Base-by-base conservation (phyloP, 2,113 vertebrate genomes). In the Passer montanus region DNA sequence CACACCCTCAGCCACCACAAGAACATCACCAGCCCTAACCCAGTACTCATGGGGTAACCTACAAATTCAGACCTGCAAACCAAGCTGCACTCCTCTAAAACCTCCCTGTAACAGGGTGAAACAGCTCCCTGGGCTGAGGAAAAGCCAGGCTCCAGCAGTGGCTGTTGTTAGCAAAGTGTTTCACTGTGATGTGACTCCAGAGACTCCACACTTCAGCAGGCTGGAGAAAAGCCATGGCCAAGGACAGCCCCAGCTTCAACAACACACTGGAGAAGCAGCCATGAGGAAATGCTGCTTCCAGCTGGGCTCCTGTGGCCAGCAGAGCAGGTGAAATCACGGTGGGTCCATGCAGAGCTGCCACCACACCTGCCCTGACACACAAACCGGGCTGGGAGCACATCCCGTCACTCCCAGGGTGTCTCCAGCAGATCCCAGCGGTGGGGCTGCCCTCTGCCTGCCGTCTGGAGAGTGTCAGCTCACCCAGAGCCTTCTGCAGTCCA, bases 401-500 rank as follows among this genome's bases (percentile, higher is more conserved):
- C 90, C 80, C 10, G 0, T 13, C 53, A 0, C 44, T 55, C 10
- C 1, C 4, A 3, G 68, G 59, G 21, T 46, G 63, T 3, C 52
- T 35, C 0, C 15, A 92, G 91, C 41, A 13, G 6, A 37, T 52
- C 59, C 0, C 15, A 64, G 87, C 20, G 64, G 35, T 21, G 52
- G 92, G 92, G 81, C 81, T 97, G 95, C 92, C 92, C 95, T 91
- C 96, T 93, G 22, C 81, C 95, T 95, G 95, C 77, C 85, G n/a
- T 23, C 44, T 35, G 74, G 55, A 85, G 79, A 81, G 83, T 2
- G 17, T n/a, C 92, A 83, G 37, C n/a, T 93, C 85, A 27, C 69
- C 8, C 4, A 72, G 30, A 86, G 53, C 41, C 37, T 84, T 19
- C 73, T 24, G 6, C 5, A 68, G 31, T 2, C 62, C 53, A 30